Evolutionary conservation across 2,113 vertebrate species (phyloP), one percentile per base, ranked within the genome.

Genomic region (Patagioenas fasciata): DNA sequence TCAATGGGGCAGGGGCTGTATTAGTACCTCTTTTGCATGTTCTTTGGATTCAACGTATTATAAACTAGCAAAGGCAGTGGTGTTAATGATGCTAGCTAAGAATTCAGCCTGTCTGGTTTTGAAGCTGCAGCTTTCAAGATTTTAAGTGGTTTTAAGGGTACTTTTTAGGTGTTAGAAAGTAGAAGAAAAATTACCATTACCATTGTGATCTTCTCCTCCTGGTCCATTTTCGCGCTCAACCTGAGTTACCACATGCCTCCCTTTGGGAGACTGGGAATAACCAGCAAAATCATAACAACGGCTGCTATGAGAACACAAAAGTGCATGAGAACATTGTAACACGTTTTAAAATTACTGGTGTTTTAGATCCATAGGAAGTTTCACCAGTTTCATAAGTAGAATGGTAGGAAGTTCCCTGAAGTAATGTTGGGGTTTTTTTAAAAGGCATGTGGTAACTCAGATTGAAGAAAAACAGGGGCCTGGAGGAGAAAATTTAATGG

Each of bases 221-320:
- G 19, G 21, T 61, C 7, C n/a, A 42, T 70, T 15, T 70, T 88
- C 78, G 56, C 32, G 34, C 8, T 88, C 23, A 42, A 15, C 2
- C 6, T 42, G 25, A 78, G 58, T 91, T 87, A 42, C 25, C 15
- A 21, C 17, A 6, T 42, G 16, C 56, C 31, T 57, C n/a, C n/a
- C 31, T 90, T 36, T 70, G 60, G 26, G 28, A 88, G n/a, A 8
- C 2, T 58, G 51, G 57, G 57, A 82, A 71, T 85, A 72, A 58
- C 6, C 28, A 61, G 26, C 28, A 86, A 62, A 91, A 89, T 69
- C 50, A 34, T 32, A 32, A 5, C 0, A 0, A 12, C 1, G 1
- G 9, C 77, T 83, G 15, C 77, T 86, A 1, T 18, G 54, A 80
- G 91, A 88, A 38, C 21, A 38, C 20, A 44, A 12, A 56, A 60